Evolutionary conservation across 1,140 invertebrate species (phyloP).

Genomic region (Eumaeus atala): DNA sequence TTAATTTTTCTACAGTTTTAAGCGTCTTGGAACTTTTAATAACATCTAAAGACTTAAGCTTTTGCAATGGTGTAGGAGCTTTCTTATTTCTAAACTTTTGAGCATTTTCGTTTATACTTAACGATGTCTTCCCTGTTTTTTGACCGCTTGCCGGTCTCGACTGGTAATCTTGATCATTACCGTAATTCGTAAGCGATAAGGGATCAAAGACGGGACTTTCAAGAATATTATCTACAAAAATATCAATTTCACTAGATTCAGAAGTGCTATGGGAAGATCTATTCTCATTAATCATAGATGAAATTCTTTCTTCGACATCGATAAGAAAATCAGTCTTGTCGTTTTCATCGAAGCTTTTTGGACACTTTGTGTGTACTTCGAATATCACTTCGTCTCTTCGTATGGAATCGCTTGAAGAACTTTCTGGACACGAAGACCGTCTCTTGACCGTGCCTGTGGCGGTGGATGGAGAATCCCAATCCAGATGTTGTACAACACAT

Average conservation of each 20-base stretch:
- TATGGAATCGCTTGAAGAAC: constrained; percentile 30
- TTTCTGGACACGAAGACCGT: constrained; percentile 72
- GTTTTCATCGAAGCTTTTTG: constrained; percentile 44
- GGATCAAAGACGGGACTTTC: constrained; percentile 30
- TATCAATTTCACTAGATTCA: constrained; percentile 61
- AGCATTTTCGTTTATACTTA: constrained; percentile 20
- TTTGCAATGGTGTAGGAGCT: constrained; percentile 49
- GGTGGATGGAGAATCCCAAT: constrained; percentile 81
- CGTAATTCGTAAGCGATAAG: neutral
- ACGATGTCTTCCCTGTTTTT: constrained; percentile 16
- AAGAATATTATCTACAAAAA: constrained; percentile 55
- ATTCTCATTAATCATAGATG: constrained; percentile 62
- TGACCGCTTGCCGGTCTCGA: neutral
- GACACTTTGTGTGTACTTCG: constrained; percentile 50
- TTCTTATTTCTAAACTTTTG: constrained; percentile 45
- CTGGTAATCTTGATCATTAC: too few species aligned
- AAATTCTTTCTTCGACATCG: constrained; percentile 67
- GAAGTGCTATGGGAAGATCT: constrained; percentile 64
- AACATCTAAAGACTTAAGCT: constrained; percentile 49
- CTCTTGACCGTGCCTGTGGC: constrained; percentile 80
- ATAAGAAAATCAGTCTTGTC: constrained; percentile 55
- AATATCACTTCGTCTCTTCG: constrained; percentile 40
- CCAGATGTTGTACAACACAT: constrained; percentile 66
- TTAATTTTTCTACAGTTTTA: constrained; percentile 37
- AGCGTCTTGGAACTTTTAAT: constrained; percentile 39